Conservation (phyloP, 2,113 vertebrate genomes). For the Phaethon lepturus region DNA sequence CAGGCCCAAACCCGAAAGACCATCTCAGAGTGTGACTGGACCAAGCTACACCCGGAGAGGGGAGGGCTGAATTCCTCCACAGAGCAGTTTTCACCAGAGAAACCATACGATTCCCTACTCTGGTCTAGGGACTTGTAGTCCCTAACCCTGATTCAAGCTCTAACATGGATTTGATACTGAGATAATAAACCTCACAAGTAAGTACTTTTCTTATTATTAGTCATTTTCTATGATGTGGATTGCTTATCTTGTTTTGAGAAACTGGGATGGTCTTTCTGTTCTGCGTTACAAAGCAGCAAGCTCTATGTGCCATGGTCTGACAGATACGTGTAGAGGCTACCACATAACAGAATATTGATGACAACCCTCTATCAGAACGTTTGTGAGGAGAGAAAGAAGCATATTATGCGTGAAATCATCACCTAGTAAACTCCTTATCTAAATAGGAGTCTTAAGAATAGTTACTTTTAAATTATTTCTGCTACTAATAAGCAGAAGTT, state of each 20-base stretch:
- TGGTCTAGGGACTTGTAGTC: background rate
- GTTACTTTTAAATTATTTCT: background rate
- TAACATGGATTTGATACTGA: background rate
- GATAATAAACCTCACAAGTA: background rate
- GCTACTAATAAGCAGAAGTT: background rate
- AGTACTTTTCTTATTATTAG: background rate
- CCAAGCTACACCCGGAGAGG: background rate
- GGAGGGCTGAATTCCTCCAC: background rate
- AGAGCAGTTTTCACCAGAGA: background rate
- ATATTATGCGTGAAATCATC: background rate
- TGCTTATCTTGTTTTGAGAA: background rate
- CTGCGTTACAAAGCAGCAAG: background rate
- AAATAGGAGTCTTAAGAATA: background rate
- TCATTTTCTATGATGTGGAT: background rate
- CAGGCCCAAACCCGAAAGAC: background rate
- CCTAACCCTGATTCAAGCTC: background rate
- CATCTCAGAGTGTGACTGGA: background rate
- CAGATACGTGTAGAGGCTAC: accelerated
- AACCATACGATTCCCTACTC: background rate
- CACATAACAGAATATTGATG: background rate
- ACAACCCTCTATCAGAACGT: background rate
- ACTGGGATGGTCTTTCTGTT: background rate
- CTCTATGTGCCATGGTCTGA: background rate
- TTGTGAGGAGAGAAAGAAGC: background rate
- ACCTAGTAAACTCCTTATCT: background rate